Evolutionary conservation across 2,797 vertebrate genomes (phyloP).

Genomic region (Molossus alvarezi): DNA sequence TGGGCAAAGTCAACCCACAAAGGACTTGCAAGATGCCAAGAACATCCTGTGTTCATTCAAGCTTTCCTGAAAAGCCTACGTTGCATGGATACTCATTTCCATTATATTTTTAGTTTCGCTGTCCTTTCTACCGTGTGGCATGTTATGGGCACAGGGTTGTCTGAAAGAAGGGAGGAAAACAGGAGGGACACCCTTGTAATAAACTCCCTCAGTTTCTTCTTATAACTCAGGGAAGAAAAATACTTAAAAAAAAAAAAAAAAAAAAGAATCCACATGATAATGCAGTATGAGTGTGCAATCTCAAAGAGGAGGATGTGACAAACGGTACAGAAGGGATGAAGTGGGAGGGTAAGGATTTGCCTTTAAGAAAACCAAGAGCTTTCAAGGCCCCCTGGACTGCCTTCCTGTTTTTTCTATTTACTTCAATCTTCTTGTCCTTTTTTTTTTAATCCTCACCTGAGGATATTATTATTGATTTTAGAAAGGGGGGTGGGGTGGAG

Average conservation of each 20-base stretch:
- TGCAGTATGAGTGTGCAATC: background rate
- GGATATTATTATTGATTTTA: background rate
- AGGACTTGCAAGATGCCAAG: background rate
- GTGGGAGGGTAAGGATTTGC: background rate
- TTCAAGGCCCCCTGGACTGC: background rate
- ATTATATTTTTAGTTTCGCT: background rate
- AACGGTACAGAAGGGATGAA: background rate
- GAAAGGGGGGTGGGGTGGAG: background rate
- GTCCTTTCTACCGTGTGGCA: background rate
- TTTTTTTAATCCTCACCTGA: background rate
- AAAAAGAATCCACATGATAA: background rate
- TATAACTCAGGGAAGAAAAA: background rate
- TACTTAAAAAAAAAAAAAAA: background rate
- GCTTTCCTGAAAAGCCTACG: conserved; percentile 17
- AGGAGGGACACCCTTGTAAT: background rate
- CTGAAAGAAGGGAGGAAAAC: background rate
- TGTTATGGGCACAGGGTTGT: background rate
- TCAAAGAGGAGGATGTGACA: background rate
- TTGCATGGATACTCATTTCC: background rate
- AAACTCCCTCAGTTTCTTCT: background rate
- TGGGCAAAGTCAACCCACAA: background rate
- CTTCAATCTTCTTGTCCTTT: background rate
- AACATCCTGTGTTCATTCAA: background rate
- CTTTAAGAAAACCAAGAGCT: background rate
- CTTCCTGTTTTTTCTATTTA: background rate